These are phyloP conservation scores for Aphodius granarius DNA, from an alignment of 2,888 invertebrate genomes.

Conservation along the genomic window DNA sequence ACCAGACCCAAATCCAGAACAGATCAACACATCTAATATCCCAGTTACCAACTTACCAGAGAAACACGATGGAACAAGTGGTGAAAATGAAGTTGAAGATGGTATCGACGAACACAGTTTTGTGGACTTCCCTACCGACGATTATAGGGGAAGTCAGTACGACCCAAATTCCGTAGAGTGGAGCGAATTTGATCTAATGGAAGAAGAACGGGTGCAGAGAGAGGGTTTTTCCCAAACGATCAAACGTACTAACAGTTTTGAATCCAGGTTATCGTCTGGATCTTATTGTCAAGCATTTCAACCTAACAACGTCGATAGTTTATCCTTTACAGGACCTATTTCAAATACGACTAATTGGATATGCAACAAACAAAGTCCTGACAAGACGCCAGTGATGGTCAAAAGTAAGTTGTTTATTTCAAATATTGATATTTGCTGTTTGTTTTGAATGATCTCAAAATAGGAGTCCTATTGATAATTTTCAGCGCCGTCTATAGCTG, in stretches of 20 bases:
- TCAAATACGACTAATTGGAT: background rate
- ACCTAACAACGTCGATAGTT: background rate
- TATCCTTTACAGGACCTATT: background rate
- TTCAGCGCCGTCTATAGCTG: background rate
- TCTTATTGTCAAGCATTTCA: background rate
- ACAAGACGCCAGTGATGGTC: too few species aligned
- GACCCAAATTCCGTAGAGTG: background rate
- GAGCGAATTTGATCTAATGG: background rate
- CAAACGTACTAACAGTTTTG: background rate
- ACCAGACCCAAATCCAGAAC: too few species aligned
- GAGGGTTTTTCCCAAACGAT: background rate
- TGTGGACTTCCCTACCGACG: background rate
- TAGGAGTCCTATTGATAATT: too few species aligned
- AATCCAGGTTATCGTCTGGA: background rate
- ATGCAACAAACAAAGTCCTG: background rate
- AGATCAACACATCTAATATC: too few species aligned
- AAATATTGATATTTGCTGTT: too few species aligned
- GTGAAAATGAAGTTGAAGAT: too few species aligned
- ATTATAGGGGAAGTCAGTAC: background rate
- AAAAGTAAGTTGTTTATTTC: too few species aligned
- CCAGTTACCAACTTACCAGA: too few species aligned
- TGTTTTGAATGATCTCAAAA: too few species aligned
- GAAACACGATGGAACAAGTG: too few species aligned
- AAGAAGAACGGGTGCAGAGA: background rate
- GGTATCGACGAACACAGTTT: too few species aligned